Conservation (phyloP, 2,888 invertebrate species). For the Epinotia nisella region DNA sequence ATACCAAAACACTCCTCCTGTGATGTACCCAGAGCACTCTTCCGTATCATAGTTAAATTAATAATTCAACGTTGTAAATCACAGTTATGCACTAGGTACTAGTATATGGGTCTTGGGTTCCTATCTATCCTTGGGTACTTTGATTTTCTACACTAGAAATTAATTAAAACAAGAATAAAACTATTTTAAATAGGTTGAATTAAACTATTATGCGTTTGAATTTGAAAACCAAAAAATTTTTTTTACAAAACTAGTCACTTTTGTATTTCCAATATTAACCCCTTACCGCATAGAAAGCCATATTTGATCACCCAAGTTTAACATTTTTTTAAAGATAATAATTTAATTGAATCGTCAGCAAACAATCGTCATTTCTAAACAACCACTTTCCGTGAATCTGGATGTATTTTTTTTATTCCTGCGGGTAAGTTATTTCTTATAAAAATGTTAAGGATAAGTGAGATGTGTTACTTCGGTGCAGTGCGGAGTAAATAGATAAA, state of each 20-base stretch:
- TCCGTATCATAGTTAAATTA: constrained; percentile 54
- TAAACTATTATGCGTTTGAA: not conserved
- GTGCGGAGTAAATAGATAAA: too few relatives aligned
- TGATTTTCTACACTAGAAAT: not conserved
- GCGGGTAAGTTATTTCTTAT: too few relatives aligned
- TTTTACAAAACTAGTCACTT: not conserved
- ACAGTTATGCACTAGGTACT: not conserved
- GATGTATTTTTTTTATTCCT: too few relatives aligned
- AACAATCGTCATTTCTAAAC: too few relatives aligned
- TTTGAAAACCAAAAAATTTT: not conserved
- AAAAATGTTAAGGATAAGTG: too few relatives aligned
- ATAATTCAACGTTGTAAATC: not conserved
- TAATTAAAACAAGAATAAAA: not conserved
- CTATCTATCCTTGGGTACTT: not conserved
- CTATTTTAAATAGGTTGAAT: not conserved
- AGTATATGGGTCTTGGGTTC: too few relatives aligned
- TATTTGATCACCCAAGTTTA: too few relatives aligned
- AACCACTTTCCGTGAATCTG: too few relatives aligned
- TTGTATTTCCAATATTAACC: not conserved
- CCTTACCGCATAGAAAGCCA: too few relatives aligned
- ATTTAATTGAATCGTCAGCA: too few relatives aligned
- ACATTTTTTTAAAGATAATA: too few relatives aligned
- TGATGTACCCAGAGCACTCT: constrained; percentile 66
- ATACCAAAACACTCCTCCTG: constrained; percentile 73
- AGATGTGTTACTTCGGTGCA: too few relatives aligned